Base-by-base conservation (phyloP, 2,888 invertebrate genomes). In the Phengaris arion region DNA sequence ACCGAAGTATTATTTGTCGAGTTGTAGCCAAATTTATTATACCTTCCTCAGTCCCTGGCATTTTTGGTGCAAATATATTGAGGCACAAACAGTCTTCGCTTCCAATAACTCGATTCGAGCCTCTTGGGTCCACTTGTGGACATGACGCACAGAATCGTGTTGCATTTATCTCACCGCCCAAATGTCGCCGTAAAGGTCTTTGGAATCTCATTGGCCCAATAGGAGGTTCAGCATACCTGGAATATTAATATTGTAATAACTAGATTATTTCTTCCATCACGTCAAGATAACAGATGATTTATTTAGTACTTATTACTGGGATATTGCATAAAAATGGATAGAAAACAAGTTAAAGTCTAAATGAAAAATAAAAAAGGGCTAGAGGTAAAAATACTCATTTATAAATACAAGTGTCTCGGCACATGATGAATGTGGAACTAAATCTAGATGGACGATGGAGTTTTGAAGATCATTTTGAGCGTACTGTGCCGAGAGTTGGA, bases 1-100 rank as follows among this genome's bases (percentile, higher is more conserved):
- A 35, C 35, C 35, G 1, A 35, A 0, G 35, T 35, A 2, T 35
- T 1, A 48, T 48, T 48, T 7, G 0, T 48, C 6, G 10, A 35
- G 13, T 12, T 64, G 6, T 59, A 57, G 9, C 10, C 13, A 48
- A 73, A 54, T 59, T 54, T 15, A 55, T 68, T 57, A 15, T 80
- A 91, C 93, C 93, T 85, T 85, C 81, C 79, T 93, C 92, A 7
- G 91, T 89, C 78, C 95, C 95, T n/a, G 96, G 96, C 91, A 96
- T 94, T 83, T 94, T 95, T 0, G 97, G 97, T 1, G 97, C 95
- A 82, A 95, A 97, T 7, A 97, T 92, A 83, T 97, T 97, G 5
- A 97, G 89, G 80, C 96, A 96, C 69, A 97, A 90, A 83, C 97
- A 97, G 83, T 97, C 96, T 86, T 97, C 93, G 15, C 86, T 80